phyloP scores from a whole-genome alignment of 1,140 invertebrate genomes.

The Pentalonia nigronervosa region DNA sequence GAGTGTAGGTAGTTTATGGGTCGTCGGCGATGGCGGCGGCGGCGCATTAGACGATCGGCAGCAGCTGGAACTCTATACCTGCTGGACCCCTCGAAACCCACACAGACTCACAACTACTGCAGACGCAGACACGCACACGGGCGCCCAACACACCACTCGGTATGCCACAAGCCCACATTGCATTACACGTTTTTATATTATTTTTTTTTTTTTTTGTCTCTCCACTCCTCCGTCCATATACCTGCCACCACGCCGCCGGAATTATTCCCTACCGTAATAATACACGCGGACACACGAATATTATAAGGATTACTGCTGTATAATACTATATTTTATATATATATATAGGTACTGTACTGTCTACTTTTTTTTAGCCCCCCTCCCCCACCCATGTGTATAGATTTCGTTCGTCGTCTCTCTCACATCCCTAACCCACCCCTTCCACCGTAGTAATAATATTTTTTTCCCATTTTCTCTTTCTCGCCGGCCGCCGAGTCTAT shows the following conservation, averaged over 20 bases:
- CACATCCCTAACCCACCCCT: neutral
- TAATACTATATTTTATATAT: no score
- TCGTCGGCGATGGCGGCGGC: neutral
- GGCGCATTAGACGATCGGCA: constrained; percentile 34
- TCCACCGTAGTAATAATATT: neutral
- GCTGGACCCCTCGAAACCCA: constrained; percentile 54
- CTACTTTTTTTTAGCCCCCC: neutral
- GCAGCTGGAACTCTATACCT: constrained; percentile 52
- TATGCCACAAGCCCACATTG: constrained; percentile 45
- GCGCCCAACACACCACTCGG: neutral
- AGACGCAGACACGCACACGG: neutral
- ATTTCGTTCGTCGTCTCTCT: neutral
- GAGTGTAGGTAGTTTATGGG: constrained; percentile 40
- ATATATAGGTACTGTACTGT: neutral
- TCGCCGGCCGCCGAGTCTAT: neutral
- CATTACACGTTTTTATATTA: constrained; percentile 31
- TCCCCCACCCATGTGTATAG: neutral
- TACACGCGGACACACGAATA: neutral
- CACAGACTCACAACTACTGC: neutral
- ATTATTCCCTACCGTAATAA: neutral
- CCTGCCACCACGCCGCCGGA: neutral
- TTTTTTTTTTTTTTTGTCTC: neutral
- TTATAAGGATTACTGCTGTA: neutral
- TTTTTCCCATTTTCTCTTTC: neutral
- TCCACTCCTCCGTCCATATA: neutral